Evolutionary conservation across 2,888 invertebrate genomes (phyloP), one percentile per base, ranked within the genome.

Genomic region (Scaptomyza flava): DNA sequence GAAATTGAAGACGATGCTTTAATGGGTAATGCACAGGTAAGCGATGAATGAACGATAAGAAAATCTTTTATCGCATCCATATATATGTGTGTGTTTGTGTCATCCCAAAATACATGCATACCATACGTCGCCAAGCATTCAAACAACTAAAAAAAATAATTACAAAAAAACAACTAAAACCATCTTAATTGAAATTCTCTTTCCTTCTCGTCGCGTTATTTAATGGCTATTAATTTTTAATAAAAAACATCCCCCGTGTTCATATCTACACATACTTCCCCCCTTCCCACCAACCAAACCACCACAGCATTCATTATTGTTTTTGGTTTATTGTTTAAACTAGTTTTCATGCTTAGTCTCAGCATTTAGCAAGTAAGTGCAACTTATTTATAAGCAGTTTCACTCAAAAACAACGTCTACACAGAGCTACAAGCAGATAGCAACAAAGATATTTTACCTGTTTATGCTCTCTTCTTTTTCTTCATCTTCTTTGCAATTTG

Each of bases 1-100:
- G 75, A 80, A 31, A 36, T 33, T 34, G 77, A 62, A 53, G 87
- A 81, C 30, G 76, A 87, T 81, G 81, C 72, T 54, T 70, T 81
- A 66, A 81, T 81, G 81, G 81, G 81, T 66, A 81, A 81, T 71
- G 81, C 85, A 43, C 81, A 81, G 81, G 81, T 81, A 81, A 81
- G 75, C 73, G 83, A 57, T 67, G 48, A 63, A 27, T 23, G 17
- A 17, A 23, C 23, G 23, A 23, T 23, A 17, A 17, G 23, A 23
- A 23, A 23, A 23, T 17, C 17, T 1, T 17, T 17, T 17, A 17
- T 17, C 17, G 17, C 17, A 23, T 64, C 48, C 83, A 84, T 78
- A 50, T 57, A 51, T 62, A 12, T 77, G 48, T 60, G 66, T 69
- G 34, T 20, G 53, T 23, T 23, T 38, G 38, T 41, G 41, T 38